Evolutionary conservation across 2,888 invertebrate species (phyloP).

Genomic region (Drosophila flavopinicola): DNA sequence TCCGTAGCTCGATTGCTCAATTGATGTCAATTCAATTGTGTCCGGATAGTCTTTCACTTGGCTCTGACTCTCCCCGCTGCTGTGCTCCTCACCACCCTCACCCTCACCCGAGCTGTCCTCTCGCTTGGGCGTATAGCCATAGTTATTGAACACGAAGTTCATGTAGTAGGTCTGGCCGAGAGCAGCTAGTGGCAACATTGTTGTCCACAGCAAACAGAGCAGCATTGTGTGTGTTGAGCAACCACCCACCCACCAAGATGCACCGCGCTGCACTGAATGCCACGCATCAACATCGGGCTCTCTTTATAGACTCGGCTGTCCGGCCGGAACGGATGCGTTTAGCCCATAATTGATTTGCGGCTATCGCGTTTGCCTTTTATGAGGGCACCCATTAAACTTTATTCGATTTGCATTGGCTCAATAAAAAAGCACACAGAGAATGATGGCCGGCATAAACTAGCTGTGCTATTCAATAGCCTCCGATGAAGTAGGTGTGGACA

Average conservation of each 20-base stretch:
- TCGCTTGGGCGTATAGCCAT: constrained; percentile 4
- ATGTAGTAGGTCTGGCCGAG: constrained; percentile 63
- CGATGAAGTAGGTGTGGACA: not conserved
- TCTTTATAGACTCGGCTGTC: constrained; percentile 52
- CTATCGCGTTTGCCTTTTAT: constrained; percentile 11
- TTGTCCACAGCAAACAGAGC: constrained; percentile 42
- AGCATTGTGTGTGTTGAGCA: constrained; percentile 25
- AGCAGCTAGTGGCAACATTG: constrained; percentile 31
- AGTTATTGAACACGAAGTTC: constrained; percentile 65
- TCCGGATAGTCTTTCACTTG: not conserved
- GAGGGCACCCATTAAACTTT: constrained; percentile 2
- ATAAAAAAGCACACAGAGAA: not conserved
- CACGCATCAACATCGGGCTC: constrained; percentile 27
- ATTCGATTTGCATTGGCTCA: constrained; percentile 12
- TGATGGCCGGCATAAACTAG: not conserved
- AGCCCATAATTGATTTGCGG: constrained; percentile 21
- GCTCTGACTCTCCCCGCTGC: no score
- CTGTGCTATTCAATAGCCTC: not conserved
- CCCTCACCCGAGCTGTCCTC: not conserved
- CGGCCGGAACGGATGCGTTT: constrained; percentile 28
- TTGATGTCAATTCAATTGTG: not conserved
- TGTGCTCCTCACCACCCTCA: not conserved
- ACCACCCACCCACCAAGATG: not conserved
- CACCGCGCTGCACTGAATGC: constrained; percentile 15
- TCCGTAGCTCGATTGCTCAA: not conserved